These are phyloP conservation scores for Smutsia temminckii DNA, from an alignment of 2,797 vertebrate genomes.

Conservation along the genomic window DNA sequence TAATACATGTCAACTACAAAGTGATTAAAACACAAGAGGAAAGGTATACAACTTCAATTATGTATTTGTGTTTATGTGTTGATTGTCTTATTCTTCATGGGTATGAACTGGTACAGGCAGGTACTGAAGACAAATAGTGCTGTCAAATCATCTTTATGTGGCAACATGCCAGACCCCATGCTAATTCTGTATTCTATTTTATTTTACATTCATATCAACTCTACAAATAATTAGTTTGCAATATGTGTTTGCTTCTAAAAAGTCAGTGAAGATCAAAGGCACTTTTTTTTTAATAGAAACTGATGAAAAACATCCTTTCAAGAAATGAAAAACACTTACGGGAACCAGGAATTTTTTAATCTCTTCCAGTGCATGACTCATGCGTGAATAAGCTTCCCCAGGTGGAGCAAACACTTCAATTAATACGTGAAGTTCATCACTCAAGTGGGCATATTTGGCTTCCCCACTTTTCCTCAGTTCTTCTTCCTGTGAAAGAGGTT, in stretches of 20 bases:
- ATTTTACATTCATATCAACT: neutral
- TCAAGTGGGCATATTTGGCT: conserved; percentile 97
- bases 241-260: neutral
- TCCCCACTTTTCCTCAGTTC: conserved; percentile 97
- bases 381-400: conserved; percentile 98
- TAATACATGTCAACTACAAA: neutral
- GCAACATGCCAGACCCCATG: neutral
- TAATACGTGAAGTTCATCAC: conserved; percentile 98
- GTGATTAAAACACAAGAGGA: conserved; percentile 9
- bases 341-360: conserved; percentile 99
- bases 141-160: neutral
- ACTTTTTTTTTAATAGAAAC: conserved; percentile 24
- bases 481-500: conserved; percentile 92
- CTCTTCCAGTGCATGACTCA: conserved; percentile 99
- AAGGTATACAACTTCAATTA: neutral
- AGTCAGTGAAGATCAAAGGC: neutral
- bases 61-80: neutral
- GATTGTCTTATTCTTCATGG: neutral
- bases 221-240: neutral
- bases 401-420: conserved; percentile 99
- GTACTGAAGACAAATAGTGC: neutral
- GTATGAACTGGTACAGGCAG: neutral
- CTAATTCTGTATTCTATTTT: neutral
- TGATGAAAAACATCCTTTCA: conserved; percentile 31
- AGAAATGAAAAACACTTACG: conserved; percentile 89